These are phyloP conservation scores for Coptodon bakossiorum DNA, from an alignment of 2,113 vertebrate species.

Conservation along the genomic window DNA sequence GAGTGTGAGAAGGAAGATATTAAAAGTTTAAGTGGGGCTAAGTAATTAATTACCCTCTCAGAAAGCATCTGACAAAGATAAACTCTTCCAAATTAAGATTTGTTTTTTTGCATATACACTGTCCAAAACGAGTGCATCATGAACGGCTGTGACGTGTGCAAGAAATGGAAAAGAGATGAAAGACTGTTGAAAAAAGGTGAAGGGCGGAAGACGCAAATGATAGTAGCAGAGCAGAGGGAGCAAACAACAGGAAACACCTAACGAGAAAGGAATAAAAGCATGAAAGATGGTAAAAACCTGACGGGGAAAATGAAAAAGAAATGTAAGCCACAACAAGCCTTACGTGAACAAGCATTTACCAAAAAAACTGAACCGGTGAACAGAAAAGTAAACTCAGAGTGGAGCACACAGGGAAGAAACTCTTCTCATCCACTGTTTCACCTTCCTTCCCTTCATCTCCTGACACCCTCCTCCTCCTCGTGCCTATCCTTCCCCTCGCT, in stretches of 20 bases:
- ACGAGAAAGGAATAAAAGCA: not conserved
- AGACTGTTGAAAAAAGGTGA: not conserved
- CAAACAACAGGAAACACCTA: not conserved
- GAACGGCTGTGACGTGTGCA: not conserved
- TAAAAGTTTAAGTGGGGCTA: conserved; percentile 72
- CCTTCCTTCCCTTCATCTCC: not conserved
- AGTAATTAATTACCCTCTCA: conserved; percentile 60
- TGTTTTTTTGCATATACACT: conserved; percentile 33
- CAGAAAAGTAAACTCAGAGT: not conserved
- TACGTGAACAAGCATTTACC: not conserved
- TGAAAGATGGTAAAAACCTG: not conserved
- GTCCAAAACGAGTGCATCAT: not conserved
- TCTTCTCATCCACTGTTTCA: not conserved
- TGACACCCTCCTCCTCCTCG: not conserved
- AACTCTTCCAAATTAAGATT: conserved; percentile 49
- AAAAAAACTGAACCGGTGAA: not conserved
- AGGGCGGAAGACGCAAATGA: not conserved
- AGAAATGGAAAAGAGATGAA: not conserved
- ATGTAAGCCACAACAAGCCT: not conserved
- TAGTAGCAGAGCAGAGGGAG: not conserved
- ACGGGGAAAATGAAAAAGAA: not conserved
- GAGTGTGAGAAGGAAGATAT: conserved; percentile 67
- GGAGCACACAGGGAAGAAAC: not conserved
- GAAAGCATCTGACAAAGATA: conserved; percentile 60
- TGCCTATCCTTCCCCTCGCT: conserved; percentile 44